phyloP scores from a whole-genome alignment of 2,888 invertebrate species.

The Eledone cirrhosa region DNA sequence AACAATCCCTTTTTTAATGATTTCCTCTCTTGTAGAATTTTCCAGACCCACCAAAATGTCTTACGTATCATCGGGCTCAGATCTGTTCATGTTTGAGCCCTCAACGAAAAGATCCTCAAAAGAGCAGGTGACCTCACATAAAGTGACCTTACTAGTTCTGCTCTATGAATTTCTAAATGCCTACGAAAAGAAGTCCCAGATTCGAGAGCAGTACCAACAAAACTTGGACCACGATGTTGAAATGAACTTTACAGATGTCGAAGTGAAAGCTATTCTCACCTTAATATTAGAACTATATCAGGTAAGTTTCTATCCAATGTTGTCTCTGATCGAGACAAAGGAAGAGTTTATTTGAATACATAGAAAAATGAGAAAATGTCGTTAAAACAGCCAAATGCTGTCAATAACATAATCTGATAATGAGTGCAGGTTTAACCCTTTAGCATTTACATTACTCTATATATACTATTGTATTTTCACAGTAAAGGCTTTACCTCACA shows the following conservation, averaged over 20 bases:
- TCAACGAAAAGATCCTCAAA: constrained; percentile 44
- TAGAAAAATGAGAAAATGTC: no score
- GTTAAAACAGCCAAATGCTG: no score
- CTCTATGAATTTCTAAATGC: constrained; percentile 48
- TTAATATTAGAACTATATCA: constrained; percentile 28
- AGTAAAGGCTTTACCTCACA: no score
- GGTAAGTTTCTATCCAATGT: no score
- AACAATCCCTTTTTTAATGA: no score
- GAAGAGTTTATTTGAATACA: no score
- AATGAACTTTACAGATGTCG: constrained; percentile 14
- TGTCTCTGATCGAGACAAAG: no score
- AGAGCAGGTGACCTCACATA: constrained; percentile 60
- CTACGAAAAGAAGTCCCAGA: constrained; percentile 17
- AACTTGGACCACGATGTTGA: neutral
- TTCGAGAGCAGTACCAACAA: constrained; percentile 15
- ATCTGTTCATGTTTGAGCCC: constrained; percentile 43
- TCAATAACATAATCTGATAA: no score
- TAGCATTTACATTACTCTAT: no score
- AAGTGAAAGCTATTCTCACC: constrained; percentile 22
- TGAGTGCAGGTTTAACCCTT: no score
- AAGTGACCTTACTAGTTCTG: constrained; percentile 54
- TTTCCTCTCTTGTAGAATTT: neutral
- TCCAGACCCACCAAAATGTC: neutral
- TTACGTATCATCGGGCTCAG: constrained; percentile 31
- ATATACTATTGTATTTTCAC: no score